A percentile compares a stretch with the other conserved stretches of the same genome.
Evolutionary conservation across 1,140 invertebrate genomes (phyloP).

Genomic region (Drosophila chauvacae): DNA sequence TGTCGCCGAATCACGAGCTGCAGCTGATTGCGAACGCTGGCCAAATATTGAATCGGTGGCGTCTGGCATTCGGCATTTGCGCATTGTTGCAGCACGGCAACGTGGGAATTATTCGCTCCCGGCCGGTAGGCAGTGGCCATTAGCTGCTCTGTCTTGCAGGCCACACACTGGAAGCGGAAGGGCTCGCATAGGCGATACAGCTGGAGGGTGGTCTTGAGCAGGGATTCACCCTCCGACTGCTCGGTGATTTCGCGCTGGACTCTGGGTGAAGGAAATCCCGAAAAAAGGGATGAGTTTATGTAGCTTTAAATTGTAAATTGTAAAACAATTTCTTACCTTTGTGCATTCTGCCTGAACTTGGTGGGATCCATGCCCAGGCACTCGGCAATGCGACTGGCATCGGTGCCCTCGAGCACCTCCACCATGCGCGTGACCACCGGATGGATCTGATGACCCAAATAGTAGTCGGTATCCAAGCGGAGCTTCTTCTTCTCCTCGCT

Average conservation of each 20-base stretch:
- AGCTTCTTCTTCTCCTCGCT: constrained; percentile 85
- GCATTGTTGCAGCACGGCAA: constrained; percentile 88
- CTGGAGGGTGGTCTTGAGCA: constrained; percentile 87
- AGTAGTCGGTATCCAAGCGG: constrained; percentile 93
- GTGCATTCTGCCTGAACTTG: constrained; percentile 79
- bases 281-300: neutral
- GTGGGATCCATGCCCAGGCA: constrained; percentile 91
- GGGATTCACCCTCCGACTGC: constrained; percentile 78
- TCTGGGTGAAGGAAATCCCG: constrained; percentile 4
- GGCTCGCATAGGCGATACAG: constrained; percentile 91
- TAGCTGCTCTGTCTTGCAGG: constrained; percentile 87
- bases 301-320: neutral
- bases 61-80: constrained; percentile 88
- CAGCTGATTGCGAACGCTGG: constrained; percentile 90
- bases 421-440: constrained; percentile 97
- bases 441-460: constrained; percentile 94
- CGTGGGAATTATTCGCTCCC: constrained; percentile 83
- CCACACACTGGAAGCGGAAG: constrained; percentile 88
- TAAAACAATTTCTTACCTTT: constrained; percentile 42
- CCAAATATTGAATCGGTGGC: constrained; percentile 87
- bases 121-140: constrained; percentile 85
- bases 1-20: constrained; percentile 88
- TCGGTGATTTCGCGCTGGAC: constrained; percentile 60
- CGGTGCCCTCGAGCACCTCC: constrained; percentile 97
- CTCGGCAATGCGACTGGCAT: constrained; percentile 94